Percentiles rank a stretch among this genome's conserved stretches.
phyloP scores from a whole-genome alignment of 2,113 vertebrate genomes.

The Colius striatus region DNA sequence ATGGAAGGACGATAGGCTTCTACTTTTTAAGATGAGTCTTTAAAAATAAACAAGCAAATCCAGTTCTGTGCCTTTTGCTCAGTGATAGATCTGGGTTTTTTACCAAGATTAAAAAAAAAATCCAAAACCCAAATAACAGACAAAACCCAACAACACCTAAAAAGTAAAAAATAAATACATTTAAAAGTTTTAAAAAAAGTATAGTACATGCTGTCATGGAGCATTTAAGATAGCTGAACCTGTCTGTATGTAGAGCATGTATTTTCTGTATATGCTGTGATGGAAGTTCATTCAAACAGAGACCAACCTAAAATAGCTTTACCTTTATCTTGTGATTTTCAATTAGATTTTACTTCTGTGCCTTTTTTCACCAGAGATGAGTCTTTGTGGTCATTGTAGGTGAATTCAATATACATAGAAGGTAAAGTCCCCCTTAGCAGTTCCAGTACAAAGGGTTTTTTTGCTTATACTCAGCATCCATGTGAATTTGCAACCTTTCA shows the following conservation, averaged over 20 bases:
- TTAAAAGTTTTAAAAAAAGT: not conserved
- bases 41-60: not conserved
- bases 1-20: not conserved
- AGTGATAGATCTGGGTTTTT: not conserved
- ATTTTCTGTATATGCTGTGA: not conserved
- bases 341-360: not conserved
- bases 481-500: not conserved
- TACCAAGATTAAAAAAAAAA: not conserved
- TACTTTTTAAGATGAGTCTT: not conserved
- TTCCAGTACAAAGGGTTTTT: not conserved
- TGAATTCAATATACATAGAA: not conserved
- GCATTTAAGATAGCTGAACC: not conserved
- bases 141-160: not conserved
- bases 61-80: not conserved
- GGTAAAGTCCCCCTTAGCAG: not conserved
- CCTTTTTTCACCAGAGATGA: not conserved
- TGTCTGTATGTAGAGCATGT: not conserved
- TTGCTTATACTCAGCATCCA: not conserved
- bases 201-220: not conserved
- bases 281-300: not conserved
- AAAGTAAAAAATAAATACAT: no score
- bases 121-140: not conserved
- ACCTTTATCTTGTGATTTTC: conserved; percentile 25
- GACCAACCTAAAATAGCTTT: not conserved
- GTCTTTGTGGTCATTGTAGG: not conserved